Percentiles rank a stretch among this genome's conserved stretches.
Evolutionary conservation across 2,113 vertebrate genomes (phyloP).

Genomic region (Hippoglossus stenolepis): DNA sequence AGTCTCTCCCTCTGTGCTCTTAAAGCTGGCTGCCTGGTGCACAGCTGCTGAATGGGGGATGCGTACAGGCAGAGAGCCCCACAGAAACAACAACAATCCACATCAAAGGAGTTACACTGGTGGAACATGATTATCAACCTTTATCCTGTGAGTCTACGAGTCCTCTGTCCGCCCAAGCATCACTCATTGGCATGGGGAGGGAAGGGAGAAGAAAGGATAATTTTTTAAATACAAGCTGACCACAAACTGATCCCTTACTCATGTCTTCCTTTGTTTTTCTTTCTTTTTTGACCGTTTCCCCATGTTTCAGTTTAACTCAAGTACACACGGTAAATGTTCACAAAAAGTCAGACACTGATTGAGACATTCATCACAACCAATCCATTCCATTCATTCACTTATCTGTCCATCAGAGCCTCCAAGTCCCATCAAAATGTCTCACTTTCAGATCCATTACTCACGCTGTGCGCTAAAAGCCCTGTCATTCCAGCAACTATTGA

Average conservation of each 20-base stretch:
- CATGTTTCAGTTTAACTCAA: slow-evolving; percentile 1
- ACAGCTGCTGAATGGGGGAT: slow-evolving; percentile 71
- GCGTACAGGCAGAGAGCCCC: slow-evolving; percentile 56
- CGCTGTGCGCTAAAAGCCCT: background rate
- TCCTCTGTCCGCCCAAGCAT: slow-evolving; percentile 63
- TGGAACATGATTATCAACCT: slow-evolving; percentile 69
- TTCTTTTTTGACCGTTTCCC: slow-evolving; percentile 1
- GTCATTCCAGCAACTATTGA: slow-evolving; percentile 6
- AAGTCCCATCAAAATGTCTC: slow-evolving; percentile 14
- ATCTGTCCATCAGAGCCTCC: background rate
- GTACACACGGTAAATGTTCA: slow-evolving; percentile 6
- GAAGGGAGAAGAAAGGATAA: slow-evolving; percentile 29
- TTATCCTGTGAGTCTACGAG: slow-evolving; percentile 51
- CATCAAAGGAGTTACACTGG: slow-evolving; percentile 75
- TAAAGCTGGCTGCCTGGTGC: slow-evolving; percentile 31
- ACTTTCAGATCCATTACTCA: slow-evolving; percentile 11
- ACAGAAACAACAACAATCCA: slow-evolving; percentile 69
- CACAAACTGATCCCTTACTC: slow-evolving; percentile 45
- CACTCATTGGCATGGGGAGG: slow-evolving; percentile 53
- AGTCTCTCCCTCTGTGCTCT: slow-evolving; percentile 7
- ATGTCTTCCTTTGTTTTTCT: slow-evolving; percentile 29
- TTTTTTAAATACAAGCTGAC: slow-evolving; percentile 51
- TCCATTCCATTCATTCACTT: background rate
- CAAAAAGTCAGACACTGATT: background rate
- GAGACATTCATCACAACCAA: slow-evolving; percentile 1